A percentile compares a stretch with the other conserved stretches of the same genome.
Conservation (phyloP, 2,888 invertebrate genomes). For the Sialis fuliginosa region DNA sequence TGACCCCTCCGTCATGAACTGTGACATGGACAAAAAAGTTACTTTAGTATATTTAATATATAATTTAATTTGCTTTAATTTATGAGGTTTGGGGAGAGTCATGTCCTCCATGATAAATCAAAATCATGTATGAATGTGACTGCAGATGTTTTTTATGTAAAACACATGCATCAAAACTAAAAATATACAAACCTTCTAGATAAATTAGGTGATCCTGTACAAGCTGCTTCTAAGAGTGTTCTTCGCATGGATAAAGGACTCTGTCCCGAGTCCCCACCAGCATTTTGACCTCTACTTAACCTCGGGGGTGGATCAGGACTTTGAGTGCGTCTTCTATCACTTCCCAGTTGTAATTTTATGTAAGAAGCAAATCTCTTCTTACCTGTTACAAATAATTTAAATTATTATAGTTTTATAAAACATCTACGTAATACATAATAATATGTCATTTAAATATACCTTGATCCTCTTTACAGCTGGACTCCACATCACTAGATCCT, state of each 20-base stretch:
- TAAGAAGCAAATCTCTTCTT: conserved; percentile 71
- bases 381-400: conserved; percentile 15
- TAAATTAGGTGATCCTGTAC: conserved; percentile 31
- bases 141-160: no score
- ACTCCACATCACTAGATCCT: not conserved
- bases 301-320: conserved; percentile 43
- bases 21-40: no score
- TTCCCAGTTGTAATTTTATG: conserved; percentile 57
- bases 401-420: not conserved
- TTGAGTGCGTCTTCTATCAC: conserved; percentile 29
- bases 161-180: no score
- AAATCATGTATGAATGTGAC: no score
- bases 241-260: conserved; percentile 38
- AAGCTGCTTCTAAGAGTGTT: conserved; percentile 33
- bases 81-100: no score
- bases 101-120: no score
- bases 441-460: not conserved
- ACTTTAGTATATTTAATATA: no score
- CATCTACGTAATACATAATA: not conserved
- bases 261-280: conserved; percentile 16
- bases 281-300: conserved; percentile 18
- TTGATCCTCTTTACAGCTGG: conserved; percentile 2
- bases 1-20: no score
- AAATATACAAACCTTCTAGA: conserved; percentile 29
- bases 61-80: no score